Evolutionary conservation across 2,888 invertebrate genomes (phyloP).

Genomic region (Erebia ligea): DNA sequence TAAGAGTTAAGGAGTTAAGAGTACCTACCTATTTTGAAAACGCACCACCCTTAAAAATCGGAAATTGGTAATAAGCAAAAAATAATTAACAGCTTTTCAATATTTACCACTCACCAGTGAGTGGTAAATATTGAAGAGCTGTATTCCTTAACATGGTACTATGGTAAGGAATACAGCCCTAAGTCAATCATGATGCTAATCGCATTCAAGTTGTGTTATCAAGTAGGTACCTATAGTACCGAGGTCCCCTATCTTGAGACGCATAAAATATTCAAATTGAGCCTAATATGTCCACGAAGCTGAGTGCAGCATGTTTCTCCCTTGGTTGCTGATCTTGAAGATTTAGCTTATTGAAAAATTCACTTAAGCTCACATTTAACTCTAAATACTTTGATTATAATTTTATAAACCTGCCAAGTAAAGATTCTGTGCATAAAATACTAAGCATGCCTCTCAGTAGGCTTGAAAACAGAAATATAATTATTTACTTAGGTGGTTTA

Average conservation of each 20-base stretch:
- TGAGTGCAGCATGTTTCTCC: conserved; percentile 59
- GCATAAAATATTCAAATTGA: conserved; percentile 65
- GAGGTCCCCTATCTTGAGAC: conserved; percentile 52
- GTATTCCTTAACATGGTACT: too few species aligned
- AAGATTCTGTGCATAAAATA: too few species aligned
- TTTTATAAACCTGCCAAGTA: too few species aligned
- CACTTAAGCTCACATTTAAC: conserved; percentile 30
- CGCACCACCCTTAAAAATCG: neutral
- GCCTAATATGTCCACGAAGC: conserved; percentile 59
- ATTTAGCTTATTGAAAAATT: conserved; percentile 50
- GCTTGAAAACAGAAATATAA: too few species aligned
- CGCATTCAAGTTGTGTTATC: conserved; percentile 58
- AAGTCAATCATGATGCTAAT: conserved; percentile 55
- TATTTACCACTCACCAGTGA: conserved; percentile 14
- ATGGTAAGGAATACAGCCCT: conserved; percentile 25
- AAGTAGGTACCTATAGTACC: conserved; percentile 27
- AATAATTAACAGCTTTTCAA: conserved; percentile 14
- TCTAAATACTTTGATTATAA: too few species aligned
- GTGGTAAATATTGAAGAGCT: too few species aligned
- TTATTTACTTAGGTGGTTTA: too few species aligned
- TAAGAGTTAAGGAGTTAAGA: neutral
- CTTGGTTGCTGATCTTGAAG: conserved; percentile 57
- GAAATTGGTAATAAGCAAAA: conserved; percentile 9
- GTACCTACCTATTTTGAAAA: neutral
- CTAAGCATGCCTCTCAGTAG: too few species aligned